phyloP scores from a whole-genome alignment of 2,888 invertebrate species.

The Leptinotarsa haldemani region DNA sequence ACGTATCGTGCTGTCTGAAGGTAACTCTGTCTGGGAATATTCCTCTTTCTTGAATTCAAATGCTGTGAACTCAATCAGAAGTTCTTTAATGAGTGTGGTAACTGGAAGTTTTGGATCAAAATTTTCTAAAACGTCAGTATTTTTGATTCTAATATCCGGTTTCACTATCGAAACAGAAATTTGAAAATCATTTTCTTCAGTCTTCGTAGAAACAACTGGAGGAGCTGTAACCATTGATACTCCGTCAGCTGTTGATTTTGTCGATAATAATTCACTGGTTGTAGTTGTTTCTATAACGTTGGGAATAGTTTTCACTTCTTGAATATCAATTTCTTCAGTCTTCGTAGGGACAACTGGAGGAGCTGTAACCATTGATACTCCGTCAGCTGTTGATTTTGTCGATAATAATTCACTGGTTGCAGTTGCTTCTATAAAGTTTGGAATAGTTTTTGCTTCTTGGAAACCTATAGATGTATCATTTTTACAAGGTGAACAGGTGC shows the following conservation, averaged over 20 bases:
- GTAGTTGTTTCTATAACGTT: not conserved
- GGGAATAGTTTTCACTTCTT: not conserved
- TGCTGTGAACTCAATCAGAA: slow-evolving; percentile 27
- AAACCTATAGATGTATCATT: not conserved
- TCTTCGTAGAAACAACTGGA: not conserved
- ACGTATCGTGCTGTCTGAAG: slow-evolving; percentile 7
- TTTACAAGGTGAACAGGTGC: not conserved
- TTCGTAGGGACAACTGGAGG: not conserved
- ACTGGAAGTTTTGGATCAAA: slow-evolving; percentile 39
- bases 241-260: not conserved
- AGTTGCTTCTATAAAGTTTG: not conserved
- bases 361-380: not conserved
- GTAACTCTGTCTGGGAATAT: slow-evolving; percentile 23
- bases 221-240: not conserved
- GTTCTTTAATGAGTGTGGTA: slow-evolving; percentile 39
- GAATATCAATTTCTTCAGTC: no score
- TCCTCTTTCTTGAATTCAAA: not conserved
- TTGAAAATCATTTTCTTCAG: no score
- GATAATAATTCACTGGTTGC: not conserved
- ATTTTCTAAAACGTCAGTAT: slow-evolving; percentile 35
- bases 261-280: not conserved
- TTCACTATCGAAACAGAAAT: slow-evolving; percentile 31
- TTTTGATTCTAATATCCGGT: slow-evolving; percentile 45
- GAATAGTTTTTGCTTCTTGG: not conserved
- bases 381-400: not conserved